phyloP scores from a whole-genome alignment of 2,113 vertebrate genomes.

The Deroptyus accipitrinus region DNA sequence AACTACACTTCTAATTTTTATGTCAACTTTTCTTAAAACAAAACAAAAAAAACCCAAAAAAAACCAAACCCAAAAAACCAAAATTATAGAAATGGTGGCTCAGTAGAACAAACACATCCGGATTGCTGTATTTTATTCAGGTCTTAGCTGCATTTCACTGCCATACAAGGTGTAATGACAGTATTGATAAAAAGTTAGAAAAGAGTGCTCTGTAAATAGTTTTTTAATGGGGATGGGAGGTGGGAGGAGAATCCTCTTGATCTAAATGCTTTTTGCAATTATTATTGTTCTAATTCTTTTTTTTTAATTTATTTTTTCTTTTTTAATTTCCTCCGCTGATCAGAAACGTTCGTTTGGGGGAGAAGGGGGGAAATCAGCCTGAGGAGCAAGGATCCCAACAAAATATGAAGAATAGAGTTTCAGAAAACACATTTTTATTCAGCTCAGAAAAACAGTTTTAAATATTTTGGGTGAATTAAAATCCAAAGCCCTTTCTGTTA shows the following conservation, averaged over 20 bases:
- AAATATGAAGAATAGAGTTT: background rate
- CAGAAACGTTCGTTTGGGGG: background rate
- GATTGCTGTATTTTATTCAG: background rate
- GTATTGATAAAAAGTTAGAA: conserved; percentile 7
- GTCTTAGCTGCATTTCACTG: background rate
- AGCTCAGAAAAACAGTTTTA: background rate
- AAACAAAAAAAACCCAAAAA: background rate
- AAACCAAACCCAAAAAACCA: background rate
- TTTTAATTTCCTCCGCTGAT: background rate
- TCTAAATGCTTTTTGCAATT: background rate
- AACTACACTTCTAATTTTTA: background rate
- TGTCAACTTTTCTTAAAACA: background rate
- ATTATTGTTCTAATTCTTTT: background rate
- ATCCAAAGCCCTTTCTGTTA: background rate
- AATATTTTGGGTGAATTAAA: background rate
- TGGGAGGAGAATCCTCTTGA: background rate
- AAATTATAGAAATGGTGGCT: background rate
- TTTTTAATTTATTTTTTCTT: background rate
- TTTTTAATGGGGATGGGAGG: background rate
- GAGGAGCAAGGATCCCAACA: background rate
- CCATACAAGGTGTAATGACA: background rate
- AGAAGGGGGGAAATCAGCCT: background rate
- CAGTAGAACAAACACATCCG: background rate
- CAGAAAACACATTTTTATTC: background rate
- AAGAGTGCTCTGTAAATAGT: conserved; percentile 1